phyloP scores from a whole-genome alignment of 2,888 invertebrate species.

The Sepiola atlantica region DNA sequence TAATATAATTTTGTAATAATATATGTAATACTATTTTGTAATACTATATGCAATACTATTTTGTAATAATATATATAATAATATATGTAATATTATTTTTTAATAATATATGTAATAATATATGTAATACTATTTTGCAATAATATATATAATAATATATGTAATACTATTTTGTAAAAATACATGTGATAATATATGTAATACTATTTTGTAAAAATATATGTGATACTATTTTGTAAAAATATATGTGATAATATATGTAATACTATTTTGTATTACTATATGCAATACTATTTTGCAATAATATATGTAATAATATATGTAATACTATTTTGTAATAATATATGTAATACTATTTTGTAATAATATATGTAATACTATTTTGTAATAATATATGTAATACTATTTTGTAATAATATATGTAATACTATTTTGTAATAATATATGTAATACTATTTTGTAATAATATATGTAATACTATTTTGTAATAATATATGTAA shows the following conservation, averaged over 20 bases:
- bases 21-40: not conserved
- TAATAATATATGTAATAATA: too few relatives aligned
- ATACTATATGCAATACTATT: not conserved
- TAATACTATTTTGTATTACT: not conserved
- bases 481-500: not conserved
- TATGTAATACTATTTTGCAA: not conserved
- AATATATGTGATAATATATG: too few relatives aligned
- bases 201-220: not conserved
- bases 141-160: too few relatives aligned
- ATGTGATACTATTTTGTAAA: not conserved
- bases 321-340: not conserved
- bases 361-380: not conserved
- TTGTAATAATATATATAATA: too few relatives aligned
- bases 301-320: too few relatives aligned
- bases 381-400: not conserved
- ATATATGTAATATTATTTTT: too few relatives aligned
- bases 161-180: not conserved
- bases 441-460: not conserved
- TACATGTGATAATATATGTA: too few relatives aligned
- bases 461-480: not conserved
- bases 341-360: not conserved
- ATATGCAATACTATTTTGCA: not conserved
- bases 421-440: not conserved
- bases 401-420: not conserved
- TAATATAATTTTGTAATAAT: too few relatives aligned